Evolutionary conservation across 2,888 invertebrate species (phyloP).

Genomic region (Acleris sparsana): DNA sequence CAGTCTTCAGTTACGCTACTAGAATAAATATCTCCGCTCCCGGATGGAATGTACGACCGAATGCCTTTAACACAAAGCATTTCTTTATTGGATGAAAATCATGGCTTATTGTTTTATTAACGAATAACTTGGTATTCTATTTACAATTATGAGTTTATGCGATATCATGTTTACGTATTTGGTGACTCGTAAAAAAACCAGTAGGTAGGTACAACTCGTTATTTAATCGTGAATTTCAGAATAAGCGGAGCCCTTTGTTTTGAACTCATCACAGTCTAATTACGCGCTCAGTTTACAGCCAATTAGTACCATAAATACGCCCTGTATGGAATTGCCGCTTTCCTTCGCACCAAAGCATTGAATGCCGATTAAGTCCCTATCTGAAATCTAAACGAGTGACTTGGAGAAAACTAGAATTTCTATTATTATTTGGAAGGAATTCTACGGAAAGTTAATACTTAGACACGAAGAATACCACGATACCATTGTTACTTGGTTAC

Average conservation of each 20-base stretch:
- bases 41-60: slow-evolving; percentile 60
- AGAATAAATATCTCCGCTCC: slow-evolving; percentile 72
- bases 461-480: too few species aligned
- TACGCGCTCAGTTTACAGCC: slow-evolving; percentile 29
- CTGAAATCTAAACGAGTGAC: slow-evolving; percentile 5
- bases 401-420: too few species aligned
- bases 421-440: too few species aligned
- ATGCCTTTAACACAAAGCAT: slow-evolving; percentile 71
- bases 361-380: slow-evolving; percentile 13
- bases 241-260: slow-evolving; percentile 24
- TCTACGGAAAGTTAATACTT: too few species aligned
- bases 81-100: slow-evolving; percentile 75
- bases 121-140: slow-evolving; percentile 56
- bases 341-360: slow-evolving; percentile 9
- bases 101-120: slow-evolving; percentile 72
- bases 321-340: slow-evolving; percentile 12
- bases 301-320: slow-evolving; percentile 29
- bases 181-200: slow-evolving; percentile 19
- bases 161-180: slow-evolving; percentile 29
- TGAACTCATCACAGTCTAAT: slow-evolving; percentile 16
- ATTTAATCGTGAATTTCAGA: slow-evolving; percentile 12
- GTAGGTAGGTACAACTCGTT: slow-evolving; percentile 6
- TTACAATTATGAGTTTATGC: slow-evolving; percentile 27
- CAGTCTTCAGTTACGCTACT: slow-evolving; percentile 72
- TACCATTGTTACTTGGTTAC: too few species aligned